phyloP scores from a whole-genome alignment of 1,140 invertebrate genomes.

The Pseudachorutes palmiensis region DNA sequence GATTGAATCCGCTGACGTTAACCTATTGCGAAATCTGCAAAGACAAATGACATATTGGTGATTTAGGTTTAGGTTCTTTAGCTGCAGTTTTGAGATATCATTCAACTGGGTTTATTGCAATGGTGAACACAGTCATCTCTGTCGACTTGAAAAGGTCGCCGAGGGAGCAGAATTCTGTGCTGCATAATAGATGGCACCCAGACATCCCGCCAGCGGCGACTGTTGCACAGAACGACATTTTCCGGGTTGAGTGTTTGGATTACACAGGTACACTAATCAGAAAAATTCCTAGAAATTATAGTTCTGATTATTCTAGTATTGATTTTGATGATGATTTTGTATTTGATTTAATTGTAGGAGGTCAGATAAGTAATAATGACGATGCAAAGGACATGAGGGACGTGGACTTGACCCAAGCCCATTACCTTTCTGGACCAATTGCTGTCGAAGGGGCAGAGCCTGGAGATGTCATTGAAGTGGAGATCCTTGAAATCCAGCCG shows the following conservation, averaged over 20 bases:
- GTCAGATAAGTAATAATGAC: conserved; percentile 29
- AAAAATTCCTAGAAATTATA: no score
- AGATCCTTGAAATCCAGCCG: conserved; percentile 28
- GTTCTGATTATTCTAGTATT: background rate
- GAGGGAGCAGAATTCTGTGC: background rate
- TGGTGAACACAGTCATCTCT: conserved; percentile 1
- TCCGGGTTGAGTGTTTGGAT: conserved; percentile 30
- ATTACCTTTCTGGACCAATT: conserved; percentile 28
- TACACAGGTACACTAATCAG: conserved; percentile 24
- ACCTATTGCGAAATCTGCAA: no score
- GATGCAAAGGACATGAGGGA: conserved; percentile 17
- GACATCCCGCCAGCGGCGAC: conserved; percentile 24
- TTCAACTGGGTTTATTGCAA: no score
- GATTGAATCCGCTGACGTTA: no score
- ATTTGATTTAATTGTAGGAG: conserved; percentile 9
- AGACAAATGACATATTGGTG: no score
- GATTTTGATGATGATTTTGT: background rate
- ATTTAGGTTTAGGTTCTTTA: no score
- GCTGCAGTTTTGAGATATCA: no score
- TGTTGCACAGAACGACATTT: conserved; percentile 24
- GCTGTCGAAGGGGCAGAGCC: conserved; percentile 26
- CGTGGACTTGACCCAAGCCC: conserved; percentile 5
- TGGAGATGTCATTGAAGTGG: conserved; percentile 32
- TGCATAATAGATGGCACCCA: conserved; percentile 26
- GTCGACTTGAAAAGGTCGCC: background rate